These are phyloP conservation scores for Pecten maximus DNA, from an alignment of 2,888 invertebrate species.

Conservation along the genomic window DNA sequence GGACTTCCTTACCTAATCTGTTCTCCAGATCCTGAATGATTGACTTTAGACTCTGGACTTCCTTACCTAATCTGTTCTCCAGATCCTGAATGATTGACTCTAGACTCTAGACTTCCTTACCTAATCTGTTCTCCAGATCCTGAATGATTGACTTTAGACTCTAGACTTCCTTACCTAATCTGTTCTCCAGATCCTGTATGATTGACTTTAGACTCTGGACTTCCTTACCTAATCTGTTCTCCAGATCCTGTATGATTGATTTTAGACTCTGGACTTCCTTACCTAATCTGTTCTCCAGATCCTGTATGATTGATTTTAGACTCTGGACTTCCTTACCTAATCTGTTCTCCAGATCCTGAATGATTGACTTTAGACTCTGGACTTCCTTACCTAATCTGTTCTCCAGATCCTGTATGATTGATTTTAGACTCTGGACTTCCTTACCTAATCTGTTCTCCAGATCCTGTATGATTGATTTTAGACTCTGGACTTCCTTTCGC, in stretches of 20 bases:
- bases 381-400: conserved; percentile 72
- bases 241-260: too few species aligned
- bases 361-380: too few species aligned
- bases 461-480: conserved; percentile 78
- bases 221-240: conserved; percentile 67
- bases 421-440: conserved; percentile 74
- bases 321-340: conserved; percentile 62
- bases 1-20: conserved; percentile 70
- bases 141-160: too few species aligned
- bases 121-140: too few species aligned
- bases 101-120: too few species aligned
- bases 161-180: conserved; percentile 69
- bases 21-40: conserved; percentile 78
- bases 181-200: conserved; percentile 76
- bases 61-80: conserved; percentile 62
- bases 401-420: conserved; percentile 77
- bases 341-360: neutral
- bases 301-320: conserved; percentile 78
- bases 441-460: conserved; percentile 78
- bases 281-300: conserved; percentile 78
- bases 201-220: conserved; percentile 77
- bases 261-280: conserved; percentile 23
- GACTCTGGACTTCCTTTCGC: conserved; percentile 74
- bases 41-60: conserved; percentile 76
- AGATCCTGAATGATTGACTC: too few species aligned